A percentile compares a stretch with the other conserved stretches of the same genome.
phyloP scores from a whole-genome alignment of 1,140 invertebrate species.

The Bombus fervidus region DNA sequence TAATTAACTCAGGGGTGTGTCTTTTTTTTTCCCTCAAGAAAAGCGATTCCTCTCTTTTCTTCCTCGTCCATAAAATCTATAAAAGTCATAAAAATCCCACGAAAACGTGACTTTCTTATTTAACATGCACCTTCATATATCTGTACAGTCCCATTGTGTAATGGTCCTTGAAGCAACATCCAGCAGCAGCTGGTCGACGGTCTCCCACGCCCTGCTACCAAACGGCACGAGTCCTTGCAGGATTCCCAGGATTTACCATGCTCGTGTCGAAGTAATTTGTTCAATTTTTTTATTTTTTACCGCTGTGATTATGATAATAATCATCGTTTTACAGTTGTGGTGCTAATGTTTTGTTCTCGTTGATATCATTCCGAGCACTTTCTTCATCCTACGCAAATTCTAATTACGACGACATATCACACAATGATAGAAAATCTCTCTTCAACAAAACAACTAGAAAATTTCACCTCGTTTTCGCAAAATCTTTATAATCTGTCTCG shows the following conservation, averaged over 20 bases:
- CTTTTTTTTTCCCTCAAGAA: conserved; percentile 21
- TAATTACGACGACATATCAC: too few species aligned
- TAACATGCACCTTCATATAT: conserved; percentile 37
- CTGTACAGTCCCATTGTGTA: conserved; percentile 60
- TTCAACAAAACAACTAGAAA: too few species aligned
- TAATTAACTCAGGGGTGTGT: too few species aligned
- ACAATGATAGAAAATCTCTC: too few species aligned
- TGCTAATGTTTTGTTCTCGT: too few species aligned
- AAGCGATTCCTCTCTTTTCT: conserved; percentile 27
- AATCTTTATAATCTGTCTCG: too few species aligned
- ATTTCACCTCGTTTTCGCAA: too few species aligned
- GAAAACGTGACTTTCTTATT: conserved; percentile 73
- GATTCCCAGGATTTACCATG: conserved; percentile 61
- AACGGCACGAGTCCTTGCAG: conserved; percentile 64
- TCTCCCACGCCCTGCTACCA: conserved; percentile 65
- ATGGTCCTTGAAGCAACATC: conserved; percentile 69
- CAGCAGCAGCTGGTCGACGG: conserved; percentile 62
- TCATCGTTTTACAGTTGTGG: too few species aligned
- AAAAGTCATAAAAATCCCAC: conserved; percentile 15
- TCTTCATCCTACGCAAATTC: too few species aligned
- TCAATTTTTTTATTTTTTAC: neutral
- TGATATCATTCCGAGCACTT: too few species aligned
- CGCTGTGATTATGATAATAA: neutral
- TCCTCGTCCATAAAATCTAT: conserved; percentile 48
- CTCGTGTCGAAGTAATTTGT: conserved; percentile 32